Percentiles rank a stretch among this genome's conserved stretches.
Evolutionary conservation across 2,888 invertebrate genomes (phyloP).

Genomic region (Trimorus sp.): DNA sequence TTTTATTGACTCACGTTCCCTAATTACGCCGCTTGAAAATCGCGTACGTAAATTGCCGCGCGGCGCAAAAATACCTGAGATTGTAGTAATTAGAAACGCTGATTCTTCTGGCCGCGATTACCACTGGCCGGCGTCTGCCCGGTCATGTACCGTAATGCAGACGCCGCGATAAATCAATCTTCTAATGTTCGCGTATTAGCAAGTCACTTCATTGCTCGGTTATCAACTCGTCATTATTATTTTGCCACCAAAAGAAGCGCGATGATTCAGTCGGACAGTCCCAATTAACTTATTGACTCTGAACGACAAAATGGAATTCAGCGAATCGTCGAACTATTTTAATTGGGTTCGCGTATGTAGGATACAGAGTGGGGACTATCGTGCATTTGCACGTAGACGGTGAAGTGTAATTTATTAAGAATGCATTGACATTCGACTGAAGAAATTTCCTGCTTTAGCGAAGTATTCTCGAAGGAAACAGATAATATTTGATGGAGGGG

Average conservation of each 20-base stretch:
- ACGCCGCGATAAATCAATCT: conserved; percentile 58
- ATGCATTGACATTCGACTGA: too few species aligned
- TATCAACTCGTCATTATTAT: conserved; percentile 39
- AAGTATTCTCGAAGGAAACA: too few species aligned
- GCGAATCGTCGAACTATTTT: neutral
- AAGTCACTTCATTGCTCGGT: conserved; percentile 53
- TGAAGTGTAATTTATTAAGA: too few species aligned
- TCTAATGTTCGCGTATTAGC: conserved; percentile 52
- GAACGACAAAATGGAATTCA: conserved; percentile 3
- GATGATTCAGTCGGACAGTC: conserved; percentile 17
- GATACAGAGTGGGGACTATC: too few species aligned
- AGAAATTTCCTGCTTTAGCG: too few species aligned
- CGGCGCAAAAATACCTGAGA: conserved; percentile 39
- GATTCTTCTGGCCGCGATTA: conserved; percentile 49
- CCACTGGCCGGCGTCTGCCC: conserved; percentile 33
- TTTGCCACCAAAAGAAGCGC: conserved; percentile 33
- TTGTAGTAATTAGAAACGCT: conserved; percentile 58
- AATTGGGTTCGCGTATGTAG: too few species aligned
- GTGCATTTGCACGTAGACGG: too few species aligned
- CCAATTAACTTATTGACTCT: conserved; percentile 21
- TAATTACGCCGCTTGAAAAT: conserved; percentile 42
- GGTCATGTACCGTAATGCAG: conserved; percentile 41
- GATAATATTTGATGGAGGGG: too few species aligned
- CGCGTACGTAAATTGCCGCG: conserved; percentile 45
- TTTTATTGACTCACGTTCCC: conserved; percentile 53